Evolutionary conservation across 2,113 vertebrate genomes (phyloP).

Genomic region (Nannospalax galili): DNA sequence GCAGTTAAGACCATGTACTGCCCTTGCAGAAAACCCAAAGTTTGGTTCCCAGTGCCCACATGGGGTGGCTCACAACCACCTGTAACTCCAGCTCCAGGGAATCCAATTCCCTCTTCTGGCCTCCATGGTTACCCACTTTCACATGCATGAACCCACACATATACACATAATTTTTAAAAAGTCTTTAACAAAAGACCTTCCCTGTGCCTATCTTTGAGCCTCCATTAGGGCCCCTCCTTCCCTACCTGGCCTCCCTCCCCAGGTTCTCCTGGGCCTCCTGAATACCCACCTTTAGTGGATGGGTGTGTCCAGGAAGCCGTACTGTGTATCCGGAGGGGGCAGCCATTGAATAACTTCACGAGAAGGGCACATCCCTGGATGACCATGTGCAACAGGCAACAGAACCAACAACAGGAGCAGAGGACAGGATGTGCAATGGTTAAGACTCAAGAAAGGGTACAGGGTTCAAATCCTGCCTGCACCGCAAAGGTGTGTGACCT

Average conservation of each 20-base stretch:
- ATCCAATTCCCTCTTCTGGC: too few relatives aligned
- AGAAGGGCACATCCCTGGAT: slow-evolving; percentile 86
- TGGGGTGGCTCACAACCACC: too few relatives aligned
- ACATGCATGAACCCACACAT: too few relatives aligned
- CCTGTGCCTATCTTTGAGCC: neutral
- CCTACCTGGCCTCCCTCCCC: neutral
- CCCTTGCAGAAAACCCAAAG: too few relatives aligned
- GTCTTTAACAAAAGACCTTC: too few relatives aligned
- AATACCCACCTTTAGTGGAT: slow-evolving; percentile 87
- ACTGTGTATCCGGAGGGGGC: slow-evolving; percentile 91
- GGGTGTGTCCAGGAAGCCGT: slow-evolving; percentile 91
- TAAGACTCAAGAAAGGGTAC: neutral
- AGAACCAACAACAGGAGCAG: neutral
- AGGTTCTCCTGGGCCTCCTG: neutral
- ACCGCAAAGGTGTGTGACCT: neutral
- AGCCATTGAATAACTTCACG: slow-evolving; percentile 93
- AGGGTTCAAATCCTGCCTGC: neutral
- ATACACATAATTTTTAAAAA: too few relatives aligned
- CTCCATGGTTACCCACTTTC: too few relatives aligned
- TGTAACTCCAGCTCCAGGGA: too few relatives aligned
- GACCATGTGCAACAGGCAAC: neutral
- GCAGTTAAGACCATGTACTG: too few relatives aligned
- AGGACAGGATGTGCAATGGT: neutral
- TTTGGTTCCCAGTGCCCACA: too few relatives aligned
- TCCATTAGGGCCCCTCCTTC: neutral